Conservation (phyloP, 1,140 invertebrate genomes). For the Temnothorax nylanderi region DNA sequence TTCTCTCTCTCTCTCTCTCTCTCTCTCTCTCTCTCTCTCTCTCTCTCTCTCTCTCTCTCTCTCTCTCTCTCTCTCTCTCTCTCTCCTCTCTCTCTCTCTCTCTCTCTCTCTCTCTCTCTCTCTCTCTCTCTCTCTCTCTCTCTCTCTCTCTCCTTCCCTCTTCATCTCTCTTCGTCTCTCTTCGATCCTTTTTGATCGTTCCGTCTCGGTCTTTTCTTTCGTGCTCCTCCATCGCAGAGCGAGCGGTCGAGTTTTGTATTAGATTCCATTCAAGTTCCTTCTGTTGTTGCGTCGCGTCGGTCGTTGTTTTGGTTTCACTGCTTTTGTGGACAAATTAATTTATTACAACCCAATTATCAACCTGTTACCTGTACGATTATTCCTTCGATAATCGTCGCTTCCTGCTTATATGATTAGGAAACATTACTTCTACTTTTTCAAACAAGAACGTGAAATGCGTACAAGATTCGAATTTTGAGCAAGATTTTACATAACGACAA, state of each 20-base stretch:
- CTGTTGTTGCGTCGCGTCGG: constrained; percentile 62
- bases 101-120: not conserved
- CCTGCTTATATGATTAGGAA: not conserved
- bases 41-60: not conserved
- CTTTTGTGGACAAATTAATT: constrained; percentile 84
- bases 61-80: not conserved
- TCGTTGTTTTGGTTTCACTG: constrained; percentile 75
- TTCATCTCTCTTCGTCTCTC: not conserved
- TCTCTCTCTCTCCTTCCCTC: no score
- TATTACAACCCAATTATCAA: constrained; percentile 84
- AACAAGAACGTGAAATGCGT: not conserved
- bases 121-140: no score
- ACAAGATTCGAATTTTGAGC: not conserved
- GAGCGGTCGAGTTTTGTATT: constrained; percentile 50
- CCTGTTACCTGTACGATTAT: constrained; percentile 52
- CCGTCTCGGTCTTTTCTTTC: constrained; percentile 12
- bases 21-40: no score
- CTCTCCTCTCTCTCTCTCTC: not conserved
- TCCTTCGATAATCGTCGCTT: constrained; percentile 18
- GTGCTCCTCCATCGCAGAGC: not conserved
- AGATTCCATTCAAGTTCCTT: constrained; percentile 74
- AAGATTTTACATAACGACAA: not conserved
- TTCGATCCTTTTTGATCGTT: not conserved
- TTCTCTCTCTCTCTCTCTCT: not conserved
- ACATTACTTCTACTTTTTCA: not conserved